Conservation (phyloP, 1,140 invertebrate species). For the Hypothenemus hampei region DNA sequence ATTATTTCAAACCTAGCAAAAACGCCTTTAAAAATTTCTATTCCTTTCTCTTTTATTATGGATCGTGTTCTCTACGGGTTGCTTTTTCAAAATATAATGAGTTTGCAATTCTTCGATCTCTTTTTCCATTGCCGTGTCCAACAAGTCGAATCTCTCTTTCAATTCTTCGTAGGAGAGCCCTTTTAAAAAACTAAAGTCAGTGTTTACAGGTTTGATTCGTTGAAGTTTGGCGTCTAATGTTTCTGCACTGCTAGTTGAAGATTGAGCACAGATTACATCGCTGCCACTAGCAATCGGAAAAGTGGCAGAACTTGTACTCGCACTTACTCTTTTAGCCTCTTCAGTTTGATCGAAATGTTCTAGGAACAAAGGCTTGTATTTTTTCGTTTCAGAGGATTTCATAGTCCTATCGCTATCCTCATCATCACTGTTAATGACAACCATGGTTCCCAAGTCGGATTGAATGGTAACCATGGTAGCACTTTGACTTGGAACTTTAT, state of each 20-base stretch:
- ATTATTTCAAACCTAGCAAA: not conserved
- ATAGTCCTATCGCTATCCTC: slow-evolving; percentile 77
- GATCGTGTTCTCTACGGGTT: slow-evolving; percentile 98
- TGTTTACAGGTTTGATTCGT: slow-evolving; percentile 29
- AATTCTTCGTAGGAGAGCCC: slow-evolving; percentile 84
- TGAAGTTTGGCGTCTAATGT: slow-evolving; percentile 29
- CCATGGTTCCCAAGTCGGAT: slow-evolving; percentile 86
- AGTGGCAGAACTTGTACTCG: not conserved
- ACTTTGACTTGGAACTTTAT: slow-evolving; percentile 53
- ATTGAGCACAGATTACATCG: not conserved
- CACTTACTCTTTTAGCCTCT: slow-evolving; percentile 17
- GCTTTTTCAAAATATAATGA: slow-evolving; percentile 93
- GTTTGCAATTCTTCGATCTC: slow-evolving; percentile 94
- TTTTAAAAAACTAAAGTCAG: slow-evolving; percentile 35
- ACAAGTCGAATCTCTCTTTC: slow-evolving; percentile 79
- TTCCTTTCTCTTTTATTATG: slow-evolving; percentile 52
- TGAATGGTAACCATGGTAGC: slow-evolving; percentile 66
- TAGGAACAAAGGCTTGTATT: slow-evolving; percentile 85
- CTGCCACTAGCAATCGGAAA: not conserved
- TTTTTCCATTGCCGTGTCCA: slow-evolving; percentile 97
- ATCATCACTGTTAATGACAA: slow-evolving; percentile 81
- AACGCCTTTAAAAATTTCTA: slow-evolving; percentile 27
- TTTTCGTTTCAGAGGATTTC: slow-evolving; percentile 73
- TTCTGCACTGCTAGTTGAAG: slow-evolving; percentile 12
- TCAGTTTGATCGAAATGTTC: slow-evolving; percentile 95